Percentiles rank a stretch among this genome's conserved stretches.
Evolutionary conservation across 2,113 vertebrate species (phyloP).

Genomic region (Datnioides undecimradiatus): DNA sequence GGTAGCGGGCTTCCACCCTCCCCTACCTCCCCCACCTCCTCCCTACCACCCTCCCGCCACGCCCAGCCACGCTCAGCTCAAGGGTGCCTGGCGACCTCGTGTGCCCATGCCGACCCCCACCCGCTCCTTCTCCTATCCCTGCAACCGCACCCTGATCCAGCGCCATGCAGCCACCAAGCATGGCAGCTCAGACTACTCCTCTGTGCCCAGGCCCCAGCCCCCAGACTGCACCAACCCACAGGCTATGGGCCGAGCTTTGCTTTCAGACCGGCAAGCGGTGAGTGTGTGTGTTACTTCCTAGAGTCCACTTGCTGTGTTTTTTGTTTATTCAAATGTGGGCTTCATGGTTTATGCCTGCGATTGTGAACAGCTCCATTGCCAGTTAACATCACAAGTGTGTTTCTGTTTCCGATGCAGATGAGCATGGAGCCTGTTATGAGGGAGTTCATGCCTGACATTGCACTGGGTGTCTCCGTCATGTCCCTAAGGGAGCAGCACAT

Average conservation of each 20-base stretch:
- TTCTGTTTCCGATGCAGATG: constrained; percentile 80
- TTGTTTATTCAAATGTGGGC: constrained; percentile 26
- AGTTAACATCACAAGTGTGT: constrained; percentile 23
- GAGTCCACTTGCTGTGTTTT: constrained; percentile 13
- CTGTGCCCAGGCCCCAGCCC: constrained; percentile 87
- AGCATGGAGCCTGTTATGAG: constrained; percentile 92
- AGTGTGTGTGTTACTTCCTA: constrained; percentile 61
- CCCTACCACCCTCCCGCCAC: constrained; percentile 94
- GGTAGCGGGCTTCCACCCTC: constrained; percentile 94
- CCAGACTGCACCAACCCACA: constrained; percentile 92
- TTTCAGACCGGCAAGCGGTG: constrained; percentile 92
- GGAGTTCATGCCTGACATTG: constrained; percentile 98
- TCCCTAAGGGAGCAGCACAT: constrained; percentile 93
- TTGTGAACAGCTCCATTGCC: background rate
- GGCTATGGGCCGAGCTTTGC: constrained; percentile 84
- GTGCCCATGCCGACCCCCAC: constrained; percentile 92
- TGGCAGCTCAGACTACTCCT: constrained; percentile 87
- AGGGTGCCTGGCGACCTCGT: constrained; percentile 93
- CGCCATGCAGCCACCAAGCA: constrained; percentile 87
- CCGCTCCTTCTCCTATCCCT: constrained; percentile 96
- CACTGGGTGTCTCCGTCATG: constrained; percentile 95
- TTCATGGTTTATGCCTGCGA: background rate
- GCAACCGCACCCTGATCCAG: constrained; percentile 92
- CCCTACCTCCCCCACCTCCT: constrained; percentile 94
- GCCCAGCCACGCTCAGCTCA: constrained; percentile 91